Evolutionary conservation across 1,140 invertebrate species (phyloP), one percentile per base, ranked within the genome.

Genomic region (Drosophila mauritiana): DNA sequence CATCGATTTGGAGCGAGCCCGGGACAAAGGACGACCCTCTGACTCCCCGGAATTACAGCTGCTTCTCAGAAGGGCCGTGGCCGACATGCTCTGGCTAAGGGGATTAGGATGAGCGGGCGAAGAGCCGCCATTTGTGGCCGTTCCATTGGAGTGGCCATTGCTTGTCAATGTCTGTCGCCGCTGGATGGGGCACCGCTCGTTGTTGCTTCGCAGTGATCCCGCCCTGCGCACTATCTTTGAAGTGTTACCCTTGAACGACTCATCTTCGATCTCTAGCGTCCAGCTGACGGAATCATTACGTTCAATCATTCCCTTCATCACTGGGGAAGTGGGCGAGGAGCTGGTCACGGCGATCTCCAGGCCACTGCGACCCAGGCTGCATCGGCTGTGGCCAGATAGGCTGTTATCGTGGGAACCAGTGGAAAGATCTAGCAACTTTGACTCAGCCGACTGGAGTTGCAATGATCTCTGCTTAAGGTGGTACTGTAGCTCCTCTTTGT

Each of bases 401-500:
- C 73, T 62, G 37, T 63, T 63, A 13, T 89, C 69, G 11, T 65
- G 76, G 0, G 64, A 70, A 22, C 49, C 31, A 1, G 72, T 40
- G 22, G 79, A 83, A 0, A 73, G 64, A 25, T 92, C 88, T 0
- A 76, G 75, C n/a, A 91, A 43, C 53, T 92, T 91, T 0, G 70
- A 61, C 48, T 91, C 74, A 0, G 83, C 77, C 13, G 85, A 55
- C 22, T 90, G 67, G 6, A 91, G 58, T 49, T 92, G 86, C 67
- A 82, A 74, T 36, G 95, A 95, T 83, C 96, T 96, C 76, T 96
- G 96, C 80, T 96, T 94, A 52, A 98, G 93, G 90, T 96, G 96
- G 94, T 96, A 98, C 80, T 96, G 94, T 2, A 98, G 93, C 92
- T 98, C 96, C 93, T 98, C 97, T 88, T 97, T 98, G 78, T 96